phyloP scores from a whole-genome alignment of 1,140 invertebrate genomes.

The Saxidomus purpurata region DNA sequence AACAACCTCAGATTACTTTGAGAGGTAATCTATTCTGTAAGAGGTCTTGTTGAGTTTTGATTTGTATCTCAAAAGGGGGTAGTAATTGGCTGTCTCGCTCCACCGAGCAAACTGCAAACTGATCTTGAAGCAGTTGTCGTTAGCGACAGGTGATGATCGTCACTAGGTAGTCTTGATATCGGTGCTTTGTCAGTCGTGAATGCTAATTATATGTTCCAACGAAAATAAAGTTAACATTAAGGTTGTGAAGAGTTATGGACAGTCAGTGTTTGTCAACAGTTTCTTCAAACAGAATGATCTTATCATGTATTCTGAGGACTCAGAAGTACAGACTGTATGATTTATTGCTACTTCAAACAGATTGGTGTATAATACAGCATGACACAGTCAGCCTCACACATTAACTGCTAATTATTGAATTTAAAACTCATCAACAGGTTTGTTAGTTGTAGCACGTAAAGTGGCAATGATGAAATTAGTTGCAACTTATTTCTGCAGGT shows the following conservation, averaged over 20 bases:
- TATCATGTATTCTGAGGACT: not conserved
- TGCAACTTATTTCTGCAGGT: no score
- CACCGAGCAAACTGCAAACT: not conserved
- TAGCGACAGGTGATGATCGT: slow-evolving; percentile 59
- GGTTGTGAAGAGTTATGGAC: not conserved
- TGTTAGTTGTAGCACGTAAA: no score
- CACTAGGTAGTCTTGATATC: slow-evolving; percentile 24
- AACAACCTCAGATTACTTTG: slow-evolving; percentile 15
- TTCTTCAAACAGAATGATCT: not conserved
- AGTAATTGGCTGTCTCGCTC: slow-evolving; percentile 34
- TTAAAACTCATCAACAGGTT: no score
- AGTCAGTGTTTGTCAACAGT: slow-evolving; percentile 17
- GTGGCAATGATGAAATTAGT: no score
- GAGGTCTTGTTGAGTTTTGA: slow-evolving; percentile 9
- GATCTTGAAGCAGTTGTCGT: slow-evolving; percentile 41
- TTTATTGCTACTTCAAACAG: not conserved
- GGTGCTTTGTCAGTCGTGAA: not conserved
- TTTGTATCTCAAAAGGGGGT: slow-evolving; percentile 18
- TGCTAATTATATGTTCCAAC: slow-evolving; percentile 29
- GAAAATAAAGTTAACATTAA: slow-evolving; percentile 29
- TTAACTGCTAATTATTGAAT: not conserved
- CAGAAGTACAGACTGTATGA: not conserved
- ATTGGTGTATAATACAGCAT: not conserved
- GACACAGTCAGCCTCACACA: not conserved
- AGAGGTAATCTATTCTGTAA: slow-evolving; percentile 50